Evolutionary conservation across 1,140 invertebrate genomes (phyloP), one percentile per base, ranked within the genome.

Genomic region (Drosophila takahashii): DNA sequence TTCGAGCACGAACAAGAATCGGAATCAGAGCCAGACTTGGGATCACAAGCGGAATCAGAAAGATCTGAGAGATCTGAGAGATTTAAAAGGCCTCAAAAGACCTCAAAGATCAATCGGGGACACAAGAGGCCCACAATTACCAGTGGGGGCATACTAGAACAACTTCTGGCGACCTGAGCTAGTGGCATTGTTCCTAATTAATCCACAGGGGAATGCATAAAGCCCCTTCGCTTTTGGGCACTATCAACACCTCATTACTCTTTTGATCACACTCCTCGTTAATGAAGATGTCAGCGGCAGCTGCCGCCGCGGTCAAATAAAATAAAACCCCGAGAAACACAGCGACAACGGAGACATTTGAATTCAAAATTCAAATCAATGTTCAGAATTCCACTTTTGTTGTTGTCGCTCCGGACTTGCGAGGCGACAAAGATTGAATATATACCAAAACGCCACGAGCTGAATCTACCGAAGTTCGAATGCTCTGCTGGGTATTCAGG

Each of bases 181-280:
- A 36, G 27, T 3, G 36, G 53, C 58, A 69, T 67, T 71, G 69
- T 64, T 54, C 34, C 61, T 78, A 80, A 80, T 80, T 80, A 80
- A 80, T 74, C 53, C 54, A 34, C 32, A 59, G 77, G 76, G 77
- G 77, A 79, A 79, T 74, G 77, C 69, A 79, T 74, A 69, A 57
- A 69, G 58, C 53, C 61, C 58, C 77, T 58, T 61, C 54, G 71
- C 64, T 78, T 75, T 44, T 37, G 71, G 71, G 34, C 81, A 85
- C 81, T 91, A 91, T 91, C 90, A 91, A 91, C 90, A 91, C 90
- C 85, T 91, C 90, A 91, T 91, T 91, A 91, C 90, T 91, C 90
- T 87, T 81, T 81, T 83, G 85, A 91, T 90, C 84, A 54, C 76
- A 90, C 84, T 83, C 85, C 80, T 90, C 85, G 85, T 90, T 90